phyloP scores from a whole-genome alignment of 1,140 invertebrate genomes.

The Calycopis cecrops region DNA sequence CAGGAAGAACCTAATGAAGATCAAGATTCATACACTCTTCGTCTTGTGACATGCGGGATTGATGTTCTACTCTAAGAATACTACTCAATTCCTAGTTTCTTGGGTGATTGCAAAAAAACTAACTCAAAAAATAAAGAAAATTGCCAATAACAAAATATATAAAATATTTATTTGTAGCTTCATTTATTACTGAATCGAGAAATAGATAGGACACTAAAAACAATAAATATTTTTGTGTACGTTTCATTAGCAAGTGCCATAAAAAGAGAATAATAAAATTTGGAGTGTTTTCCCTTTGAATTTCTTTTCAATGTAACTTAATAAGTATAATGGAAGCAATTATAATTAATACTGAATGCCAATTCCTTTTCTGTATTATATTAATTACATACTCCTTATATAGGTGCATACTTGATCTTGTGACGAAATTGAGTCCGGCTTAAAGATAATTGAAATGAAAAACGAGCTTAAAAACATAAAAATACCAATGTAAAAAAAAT shows the following conservation, averaged over 20 bases:
- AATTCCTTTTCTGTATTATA: slow-evolving; percentile 15
- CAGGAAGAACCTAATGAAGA: too few relatives aligned
- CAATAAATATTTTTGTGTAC: background rate
- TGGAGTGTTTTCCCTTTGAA: slow-evolving; percentile 1
- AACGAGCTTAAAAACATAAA: background rate
- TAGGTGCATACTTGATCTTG: slow-evolving; percentile 9
- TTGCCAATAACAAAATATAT: background rate
- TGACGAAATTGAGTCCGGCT: slow-evolving; percentile 7
- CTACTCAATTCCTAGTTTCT: too few relatives aligned
- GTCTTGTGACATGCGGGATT: too few relatives aligned
- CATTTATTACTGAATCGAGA: background rate
- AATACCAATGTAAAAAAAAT: too few relatives aligned
- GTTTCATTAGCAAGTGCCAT: too few relatives aligned
- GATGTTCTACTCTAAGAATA: too few relatives aligned
- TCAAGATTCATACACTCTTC: too few relatives aligned
- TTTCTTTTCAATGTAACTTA: slow-evolving; percentile 17
- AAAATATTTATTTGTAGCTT: too few relatives aligned
- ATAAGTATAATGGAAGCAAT: slow-evolving; percentile 19
- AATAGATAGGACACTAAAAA: background rate
- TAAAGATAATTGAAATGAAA: background rate
- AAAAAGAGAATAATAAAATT: too few relatives aligned
- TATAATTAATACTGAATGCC: slow-evolving; percentile 19
- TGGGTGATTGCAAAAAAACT: too few relatives aligned
- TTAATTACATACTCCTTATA: slow-evolving; percentile 17
- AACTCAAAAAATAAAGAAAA: background rate